Conservation (phyloP, 1,140 invertebrate genomes). For the Dryas iulia region DNA sequence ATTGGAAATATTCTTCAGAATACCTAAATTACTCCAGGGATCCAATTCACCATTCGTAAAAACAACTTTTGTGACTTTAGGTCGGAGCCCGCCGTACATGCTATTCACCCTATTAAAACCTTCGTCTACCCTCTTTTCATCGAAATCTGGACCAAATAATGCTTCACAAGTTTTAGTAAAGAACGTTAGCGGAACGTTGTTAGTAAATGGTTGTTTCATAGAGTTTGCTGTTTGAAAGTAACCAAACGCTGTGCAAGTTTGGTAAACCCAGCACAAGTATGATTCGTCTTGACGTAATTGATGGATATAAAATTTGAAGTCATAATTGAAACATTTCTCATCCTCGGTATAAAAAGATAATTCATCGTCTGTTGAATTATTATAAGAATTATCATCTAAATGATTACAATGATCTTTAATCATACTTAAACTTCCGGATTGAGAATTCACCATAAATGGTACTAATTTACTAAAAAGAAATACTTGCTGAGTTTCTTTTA, state of each 20-base stretch:
- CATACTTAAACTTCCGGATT: slow-evolving; percentile 45
- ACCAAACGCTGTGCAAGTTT: slow-evolving; percentile 92
- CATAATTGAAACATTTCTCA: no score
- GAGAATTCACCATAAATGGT: slow-evolving; percentile 46
- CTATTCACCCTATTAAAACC: slow-evolving; percentile 81
- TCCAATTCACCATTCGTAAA: slow-evolving; percentile 84
- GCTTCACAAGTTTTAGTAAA: slow-evolving; percentile 48
- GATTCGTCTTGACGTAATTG: no score
- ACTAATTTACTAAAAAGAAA: slow-evolving; percentile 49
- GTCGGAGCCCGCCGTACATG: slow-evolving; percentile 81
- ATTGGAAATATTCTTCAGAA: slow-evolving; percentile 70
- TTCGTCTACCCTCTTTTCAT: slow-evolving; percentile 63
- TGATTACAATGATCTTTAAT: slow-evolving; percentile 49
- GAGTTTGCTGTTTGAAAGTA: slow-evolving; percentile 88
- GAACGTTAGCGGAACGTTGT: slow-evolving; percentile 78
- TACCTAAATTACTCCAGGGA: slow-evolving; percentile 83
- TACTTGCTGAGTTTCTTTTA: slow-evolving; percentile 50
- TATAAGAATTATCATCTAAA: slow-evolving; percentile 12
- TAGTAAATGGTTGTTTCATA: slow-evolving; percentile 85
- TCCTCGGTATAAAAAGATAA: no score
- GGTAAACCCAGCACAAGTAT: slow-evolving; percentile 84
- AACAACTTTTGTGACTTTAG: slow-evolving; percentile 82
- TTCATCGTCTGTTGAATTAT: no score
- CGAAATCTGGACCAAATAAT: slow-evolving; percentile 55
- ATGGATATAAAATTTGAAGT: no score